Conservation (phyloP, 2,113 vertebrate species). For the Perca fluviatilis region DNA sequence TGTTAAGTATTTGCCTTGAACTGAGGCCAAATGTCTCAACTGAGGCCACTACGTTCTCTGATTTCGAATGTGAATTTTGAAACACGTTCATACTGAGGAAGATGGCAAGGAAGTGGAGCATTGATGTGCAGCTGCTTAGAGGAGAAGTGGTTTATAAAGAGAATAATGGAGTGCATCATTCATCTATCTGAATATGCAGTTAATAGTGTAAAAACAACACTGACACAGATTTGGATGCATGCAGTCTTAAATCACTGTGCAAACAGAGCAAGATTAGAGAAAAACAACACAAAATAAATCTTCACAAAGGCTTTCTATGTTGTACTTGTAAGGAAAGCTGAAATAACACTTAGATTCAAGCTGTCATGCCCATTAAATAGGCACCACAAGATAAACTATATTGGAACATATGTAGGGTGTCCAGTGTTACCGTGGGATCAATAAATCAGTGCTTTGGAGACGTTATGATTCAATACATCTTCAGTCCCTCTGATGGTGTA, state of each 20-base stretch:
- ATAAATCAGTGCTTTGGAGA: background rate
- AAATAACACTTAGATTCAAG: background rate
- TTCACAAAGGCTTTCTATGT: background rate
- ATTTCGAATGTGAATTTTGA: background rate
- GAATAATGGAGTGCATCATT: background rate
- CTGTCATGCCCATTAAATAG: background rate
- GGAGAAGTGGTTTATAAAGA: background rate
- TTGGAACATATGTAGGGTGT: background rate
- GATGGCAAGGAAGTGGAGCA: background rate
- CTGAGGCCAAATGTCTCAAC: background rate
- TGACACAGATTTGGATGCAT: background rate
- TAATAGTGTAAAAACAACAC: background rate
- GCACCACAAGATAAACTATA: background rate
- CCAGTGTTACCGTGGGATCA: background rate
- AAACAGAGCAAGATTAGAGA: background rate
- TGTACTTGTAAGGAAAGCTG: conserved; percentile 31
- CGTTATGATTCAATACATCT: background rate
- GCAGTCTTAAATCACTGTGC: background rate
- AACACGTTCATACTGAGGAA: background rate
- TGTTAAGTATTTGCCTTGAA: conserved; percentile 17
- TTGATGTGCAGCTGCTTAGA: background rate
- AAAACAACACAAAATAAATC: background rate
- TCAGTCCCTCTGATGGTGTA: background rate
- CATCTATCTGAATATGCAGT: background rate
- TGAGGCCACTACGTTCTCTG: background rate